These are phyloP conservation scores for Diplolepis rosae DNA, from an alignment of 2,888 invertebrate species.

Conservation along the genomic window DNA sequence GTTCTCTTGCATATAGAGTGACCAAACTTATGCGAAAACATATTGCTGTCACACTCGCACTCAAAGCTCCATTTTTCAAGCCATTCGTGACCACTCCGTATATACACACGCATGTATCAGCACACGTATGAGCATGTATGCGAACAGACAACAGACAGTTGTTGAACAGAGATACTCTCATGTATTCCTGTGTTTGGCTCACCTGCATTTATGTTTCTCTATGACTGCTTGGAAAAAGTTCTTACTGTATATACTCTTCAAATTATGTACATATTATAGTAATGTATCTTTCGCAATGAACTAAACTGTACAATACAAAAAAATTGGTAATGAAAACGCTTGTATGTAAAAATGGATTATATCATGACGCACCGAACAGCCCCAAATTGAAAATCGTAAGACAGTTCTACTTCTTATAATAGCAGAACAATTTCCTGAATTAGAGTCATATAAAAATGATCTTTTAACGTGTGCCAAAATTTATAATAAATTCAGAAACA, in stretches of 20 bases:
- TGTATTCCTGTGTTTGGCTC: no score
- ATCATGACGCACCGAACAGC: background rate
- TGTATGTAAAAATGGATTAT: background rate
- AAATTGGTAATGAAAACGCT: background rate
- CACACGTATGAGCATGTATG: no score
- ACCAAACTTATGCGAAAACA: no score
- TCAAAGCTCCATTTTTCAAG: no score
- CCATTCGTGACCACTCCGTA: no score
- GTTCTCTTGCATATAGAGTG: no score
- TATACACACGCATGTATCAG: no score
- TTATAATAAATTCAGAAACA: background rate
- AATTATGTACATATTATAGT: slow-evolving; percentile 19
- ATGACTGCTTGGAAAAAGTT: no score
- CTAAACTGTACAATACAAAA: background rate
- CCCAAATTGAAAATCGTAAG: background rate
- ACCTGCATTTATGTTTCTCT: no score
- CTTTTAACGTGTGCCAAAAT: background rate
- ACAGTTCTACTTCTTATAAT: background rate
- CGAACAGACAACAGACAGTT: no score
- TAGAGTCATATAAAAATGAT: slow-evolving; percentile 6
- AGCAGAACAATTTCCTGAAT: background rate
- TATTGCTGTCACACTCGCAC: no score
- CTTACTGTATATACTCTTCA: slow-evolving; percentile 2
- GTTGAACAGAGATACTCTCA: no score
- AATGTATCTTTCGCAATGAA: background rate